phyloP scores from a whole-genome alignment of 2,797 vertebrate genomes.

The Darevskia mixta region DNA sequence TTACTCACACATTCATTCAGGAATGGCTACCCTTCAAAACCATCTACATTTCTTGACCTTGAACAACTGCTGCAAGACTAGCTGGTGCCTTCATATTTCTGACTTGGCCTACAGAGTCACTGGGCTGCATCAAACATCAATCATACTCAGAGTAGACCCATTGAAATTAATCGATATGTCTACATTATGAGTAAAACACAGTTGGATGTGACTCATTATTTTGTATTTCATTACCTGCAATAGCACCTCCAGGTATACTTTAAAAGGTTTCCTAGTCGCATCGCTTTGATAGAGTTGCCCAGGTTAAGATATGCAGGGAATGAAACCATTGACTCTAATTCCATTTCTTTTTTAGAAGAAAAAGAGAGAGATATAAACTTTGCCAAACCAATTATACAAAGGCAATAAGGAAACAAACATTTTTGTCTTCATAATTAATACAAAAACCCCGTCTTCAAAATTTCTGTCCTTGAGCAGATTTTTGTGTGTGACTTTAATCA shows the following conservation, averaged over 20 bases:
- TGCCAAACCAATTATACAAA: constrained; percentile 13
- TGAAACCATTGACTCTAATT: neutral
- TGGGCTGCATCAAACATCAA: too few relatives aligned
- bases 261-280: neutral
- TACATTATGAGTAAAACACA: too few relatives aligned
- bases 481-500: constrained; percentile 66
- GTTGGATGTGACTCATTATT: neutral
- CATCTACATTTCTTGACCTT: too few relatives aligned
- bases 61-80: too few relatives aligned
- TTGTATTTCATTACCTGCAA: neutral
- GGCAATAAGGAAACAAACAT: constrained; percentile 33
- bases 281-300: neutral
- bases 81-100: too few relatives aligned
- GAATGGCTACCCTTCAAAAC: too few relatives aligned
- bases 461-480: constrained; percentile 68
- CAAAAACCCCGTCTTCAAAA: constrained; percentile 50
- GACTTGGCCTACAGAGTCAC: too few relatives aligned
- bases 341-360: neutral
- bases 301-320: neutral
- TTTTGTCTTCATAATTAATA: constrained; percentile 34
- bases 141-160: too few relatives aligned
- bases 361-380: neutral
- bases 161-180: too few relatives aligned
- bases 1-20: too few relatives aligned
- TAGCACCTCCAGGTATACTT: neutral